Base-by-base conservation (phyloP, 2,797 vertebrate genomes). In the Danio albolineatus region DNA sequence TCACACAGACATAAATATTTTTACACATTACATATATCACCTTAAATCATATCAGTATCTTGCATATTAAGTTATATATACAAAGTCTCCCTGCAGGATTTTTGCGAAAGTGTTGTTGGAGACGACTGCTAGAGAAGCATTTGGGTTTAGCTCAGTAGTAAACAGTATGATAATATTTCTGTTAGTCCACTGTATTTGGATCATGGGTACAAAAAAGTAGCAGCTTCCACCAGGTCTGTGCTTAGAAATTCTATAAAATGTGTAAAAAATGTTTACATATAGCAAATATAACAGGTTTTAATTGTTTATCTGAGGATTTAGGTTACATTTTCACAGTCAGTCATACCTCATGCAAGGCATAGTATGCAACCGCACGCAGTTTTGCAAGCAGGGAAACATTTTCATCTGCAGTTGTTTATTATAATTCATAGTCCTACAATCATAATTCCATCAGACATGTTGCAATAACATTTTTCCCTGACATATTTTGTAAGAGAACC, bases 321-420 rank as follows among this genome's bases (percentile, higher is more conserved):
- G 72, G 82, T 91, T 92, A 90, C 85, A 89, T 88, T 82, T 76
- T 83, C 86, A 87, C 67, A 54, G 48, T 54, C 77, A 85, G 61
- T 72, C 41, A 77, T 74, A 85, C 88, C 77, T 84, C 82, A 85
- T 89, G 83, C 79, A 83, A 83, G 81, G 83, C 73, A 86, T 76
- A 80, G 87, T 57, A 60, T 82, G 57, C 84, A 87, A 88, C 89
- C 88, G 65, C 89, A 89, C 86, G 84, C 84, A 71, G 66, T 65
- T 87, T 87, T 85, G 73, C 80, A 85, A 82, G 76, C 65, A 67
- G 75, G 44, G 73, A 76, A 76, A 78, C 59, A 70, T 79, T 88
- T 81, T 10, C 53, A 59, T 74, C 82, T 84, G 81, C 79, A 80
- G 83, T 85, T 80, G 75, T 87, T 86, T 81, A 70, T 85, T 72